A percentile compares a stretch with the other conserved stretches of the same genome.
Conservation (phyloP, 2,888 invertebrate genomes). For the Mesorhabditis spiculigera region DNA sequence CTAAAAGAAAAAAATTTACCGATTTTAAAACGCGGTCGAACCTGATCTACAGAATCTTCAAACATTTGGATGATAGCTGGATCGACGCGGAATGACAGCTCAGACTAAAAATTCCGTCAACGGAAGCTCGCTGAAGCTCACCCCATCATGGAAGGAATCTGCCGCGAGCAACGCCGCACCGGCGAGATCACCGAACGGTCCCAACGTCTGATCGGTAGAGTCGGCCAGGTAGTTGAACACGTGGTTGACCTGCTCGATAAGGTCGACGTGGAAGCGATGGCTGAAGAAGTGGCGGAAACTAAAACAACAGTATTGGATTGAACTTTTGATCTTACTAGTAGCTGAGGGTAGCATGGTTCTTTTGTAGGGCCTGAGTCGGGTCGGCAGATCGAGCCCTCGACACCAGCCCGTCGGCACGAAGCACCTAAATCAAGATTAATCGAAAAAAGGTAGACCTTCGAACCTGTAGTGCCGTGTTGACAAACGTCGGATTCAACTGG, state of each 20-base stretch:
- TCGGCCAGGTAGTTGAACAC: constrained; percentile 20
- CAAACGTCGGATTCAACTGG: constrained; percentile 27
- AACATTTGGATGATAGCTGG: constrained; percentile 29
- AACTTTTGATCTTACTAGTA: constrained; percentile 34
- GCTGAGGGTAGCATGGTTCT: constrained; percentile 36
- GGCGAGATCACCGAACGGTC: neutral
- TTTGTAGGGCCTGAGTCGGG: constrained; percentile 18
- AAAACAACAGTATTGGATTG: constrained; percentile 11
- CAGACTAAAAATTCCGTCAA: constrained; percentile 13
- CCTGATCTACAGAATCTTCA: constrained; percentile 9
- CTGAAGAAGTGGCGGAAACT: constrained; percentile 53
- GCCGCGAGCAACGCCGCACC: neutral
- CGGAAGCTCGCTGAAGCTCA: neutral
- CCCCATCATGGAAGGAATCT: constrained; percentile 6
- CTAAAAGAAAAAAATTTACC: neutral
- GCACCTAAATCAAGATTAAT: constrained; percentile 9
- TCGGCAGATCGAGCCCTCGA: constrained; percentile 29
- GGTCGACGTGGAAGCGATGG: constrained; percentile 46
- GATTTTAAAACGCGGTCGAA: constrained; percentile 10
- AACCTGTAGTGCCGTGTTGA: constrained; percentile 28
- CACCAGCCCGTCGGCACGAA: constrained; percentile 47
- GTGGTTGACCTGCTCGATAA: constrained; percentile 28
- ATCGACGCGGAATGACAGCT: constrained; percentile 28
- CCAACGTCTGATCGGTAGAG: constrained; percentile 6
- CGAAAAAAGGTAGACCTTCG: neutral